These are phyloP conservation scores for Leistus spinibarbis DNA, from an alignment of 2,888 invertebrate species.

Conservation along the genomic window DNA sequence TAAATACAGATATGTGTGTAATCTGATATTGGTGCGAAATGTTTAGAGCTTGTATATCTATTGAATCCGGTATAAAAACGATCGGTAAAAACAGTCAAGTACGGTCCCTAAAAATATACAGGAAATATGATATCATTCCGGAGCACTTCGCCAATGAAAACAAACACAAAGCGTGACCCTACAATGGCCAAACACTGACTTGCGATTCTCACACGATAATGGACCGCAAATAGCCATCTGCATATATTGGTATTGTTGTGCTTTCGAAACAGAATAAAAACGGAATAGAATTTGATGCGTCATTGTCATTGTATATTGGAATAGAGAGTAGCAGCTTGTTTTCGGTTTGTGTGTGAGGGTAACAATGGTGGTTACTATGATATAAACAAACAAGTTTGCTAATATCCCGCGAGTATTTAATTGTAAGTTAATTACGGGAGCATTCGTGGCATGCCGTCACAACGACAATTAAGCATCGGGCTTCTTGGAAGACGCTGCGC, in stretches of 20 bases:
- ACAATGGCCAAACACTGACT: background rate
- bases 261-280: background rate
- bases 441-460: slow-evolving; percentile 12
- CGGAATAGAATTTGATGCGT: background rate
- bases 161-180: background rate
- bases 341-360: too few relatives aligned
- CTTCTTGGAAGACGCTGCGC: background rate
- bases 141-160: background rate
- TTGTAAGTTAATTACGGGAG: slow-evolving; percentile 14
- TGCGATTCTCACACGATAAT: background rate
- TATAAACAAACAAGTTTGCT: slow-evolving; percentile 3
- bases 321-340: too few relatives aligned
- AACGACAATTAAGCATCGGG: background rate
- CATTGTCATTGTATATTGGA: background rate
- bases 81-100: too few relatives aligned
- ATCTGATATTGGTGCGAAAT: too few relatives aligned
- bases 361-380: background rate
- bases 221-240: background rate
- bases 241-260: background rate
- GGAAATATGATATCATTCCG: background rate
- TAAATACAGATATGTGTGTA: too few relatives aligned
- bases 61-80: too few relatives aligned
- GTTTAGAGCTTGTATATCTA: too few relatives aligned
- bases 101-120: background rate
- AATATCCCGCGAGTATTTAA: slow-evolving; percentile 6